Evolutionary conservation across 2,888 invertebrate species (phyloP).

Genomic region (Lamproptera curius): DNA sequence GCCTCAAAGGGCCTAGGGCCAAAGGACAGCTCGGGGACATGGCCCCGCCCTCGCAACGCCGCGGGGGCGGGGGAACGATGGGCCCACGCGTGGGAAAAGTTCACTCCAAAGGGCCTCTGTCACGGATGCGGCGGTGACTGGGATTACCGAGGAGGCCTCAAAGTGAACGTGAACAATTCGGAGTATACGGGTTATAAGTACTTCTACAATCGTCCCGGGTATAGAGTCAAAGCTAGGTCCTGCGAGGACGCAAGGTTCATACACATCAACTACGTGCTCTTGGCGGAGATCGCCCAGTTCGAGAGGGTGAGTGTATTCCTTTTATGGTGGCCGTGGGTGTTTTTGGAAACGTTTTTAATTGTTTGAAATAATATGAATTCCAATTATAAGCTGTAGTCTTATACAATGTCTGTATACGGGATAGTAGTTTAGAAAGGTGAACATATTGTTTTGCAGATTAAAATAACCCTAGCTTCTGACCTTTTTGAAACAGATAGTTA

Average conservation of each 20-base stretch:
- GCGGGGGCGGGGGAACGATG: conserved; percentile 44
- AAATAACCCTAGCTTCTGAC: too few species aligned
- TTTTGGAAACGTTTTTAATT: too few species aligned
- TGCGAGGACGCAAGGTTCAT: conserved; percentile 82
- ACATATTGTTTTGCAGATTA: too few species aligned
- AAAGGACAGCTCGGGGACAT: conserved; percentile 54
- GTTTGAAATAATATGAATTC: too few species aligned
- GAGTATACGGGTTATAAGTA: conserved; percentile 74
- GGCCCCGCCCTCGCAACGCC: conserved; percentile 68
- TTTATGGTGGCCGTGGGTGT: neutral
- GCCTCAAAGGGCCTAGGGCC: conserved; percentile 44
- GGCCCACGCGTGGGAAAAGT: conserved; percentile 50
- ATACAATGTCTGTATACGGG: too few species aligned
- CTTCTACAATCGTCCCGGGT: conserved; percentile 59
- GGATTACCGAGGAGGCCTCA: conserved; percentile 60
- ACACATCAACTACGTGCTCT: conserved; percentile 80
- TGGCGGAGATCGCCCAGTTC: conserved; percentile 80
- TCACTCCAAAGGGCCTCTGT: conserved; percentile 61
- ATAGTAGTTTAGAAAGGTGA: too few species aligned
- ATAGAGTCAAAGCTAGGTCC: conserved; percentile 58
- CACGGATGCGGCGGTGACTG: conserved; percentile 70
- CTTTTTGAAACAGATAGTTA: too few species aligned
- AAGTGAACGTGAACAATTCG: conserved; percentile 65
- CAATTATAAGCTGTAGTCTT: too few species aligned
- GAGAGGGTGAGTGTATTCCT: conserved; percentile 79